Conservation (phyloP, 2,888 invertebrate genomes). For the Cephus spinipes region DNA sequence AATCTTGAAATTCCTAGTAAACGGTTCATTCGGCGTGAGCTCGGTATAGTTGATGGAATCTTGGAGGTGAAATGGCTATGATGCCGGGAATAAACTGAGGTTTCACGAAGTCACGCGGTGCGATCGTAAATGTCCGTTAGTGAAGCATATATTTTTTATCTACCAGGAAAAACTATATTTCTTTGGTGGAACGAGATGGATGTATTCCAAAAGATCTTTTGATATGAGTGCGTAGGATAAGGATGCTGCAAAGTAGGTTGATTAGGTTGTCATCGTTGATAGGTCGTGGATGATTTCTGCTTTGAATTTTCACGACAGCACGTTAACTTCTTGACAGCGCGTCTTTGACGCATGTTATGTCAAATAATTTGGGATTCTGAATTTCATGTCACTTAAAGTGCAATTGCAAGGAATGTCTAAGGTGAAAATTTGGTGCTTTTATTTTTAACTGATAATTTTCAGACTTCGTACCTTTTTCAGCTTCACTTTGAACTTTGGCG, state of each 20-base stretch:
- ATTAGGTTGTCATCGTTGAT: slow-evolving; percentile 29
- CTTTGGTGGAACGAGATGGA: neutral
- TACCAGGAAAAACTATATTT: neutral
- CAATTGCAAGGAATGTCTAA: no score
- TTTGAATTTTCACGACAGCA: slow-evolving; percentile 28
- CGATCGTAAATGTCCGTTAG: neutral
- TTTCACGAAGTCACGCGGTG: neutral
- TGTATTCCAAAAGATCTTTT: neutral
- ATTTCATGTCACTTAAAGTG: no score
- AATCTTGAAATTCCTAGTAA: neutral
- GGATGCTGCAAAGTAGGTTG: neutral
- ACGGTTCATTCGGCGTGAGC: neutral
- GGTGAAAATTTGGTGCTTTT: neutral
- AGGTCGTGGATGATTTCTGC: slow-evolving; percentile 25
- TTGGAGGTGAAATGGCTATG: neutral
- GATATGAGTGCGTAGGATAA: neutral
- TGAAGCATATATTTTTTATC: neutral
- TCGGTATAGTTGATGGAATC: no score
- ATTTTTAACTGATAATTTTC: neutral
- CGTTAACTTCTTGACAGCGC: slow-evolving; percentile 6
- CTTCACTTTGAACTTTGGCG: slow-evolving; percentile 32
- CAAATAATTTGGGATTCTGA: neutral
- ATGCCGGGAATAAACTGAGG: neutral
- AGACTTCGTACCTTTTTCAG: slow-evolving; percentile 34
- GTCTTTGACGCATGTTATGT: slow-evolving; percentile 31